These are phyloP conservation scores for Cyphomyrus discorhynchus DNA, from an alignment of 2,113 vertebrate species.

Conservation along the genomic window DNA sequence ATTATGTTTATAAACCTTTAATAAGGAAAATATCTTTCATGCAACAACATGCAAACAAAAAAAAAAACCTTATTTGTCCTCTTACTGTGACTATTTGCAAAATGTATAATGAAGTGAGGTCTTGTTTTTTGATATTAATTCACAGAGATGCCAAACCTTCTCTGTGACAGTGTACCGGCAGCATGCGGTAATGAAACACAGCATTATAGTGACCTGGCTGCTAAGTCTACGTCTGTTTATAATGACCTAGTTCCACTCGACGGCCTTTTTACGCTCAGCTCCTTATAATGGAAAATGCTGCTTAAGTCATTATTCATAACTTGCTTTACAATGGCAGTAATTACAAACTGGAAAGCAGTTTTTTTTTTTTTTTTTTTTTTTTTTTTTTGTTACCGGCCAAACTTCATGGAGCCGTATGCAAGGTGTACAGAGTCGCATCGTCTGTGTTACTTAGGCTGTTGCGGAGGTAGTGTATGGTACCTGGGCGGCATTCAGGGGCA, in stretches of 20 bases:
- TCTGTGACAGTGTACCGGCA: background rate
- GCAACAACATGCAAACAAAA: background rate
- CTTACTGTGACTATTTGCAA: background rate
- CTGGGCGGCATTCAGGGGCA: background rate
- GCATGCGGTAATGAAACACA: background rate
- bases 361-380: background rate
- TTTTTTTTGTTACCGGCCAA: background rate
- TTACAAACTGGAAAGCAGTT: constrained; percentile 17
- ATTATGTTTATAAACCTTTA: background rate
- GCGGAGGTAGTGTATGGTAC: background rate
- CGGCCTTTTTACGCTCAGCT: background rate
- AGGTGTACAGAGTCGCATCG: too few relatives aligned
- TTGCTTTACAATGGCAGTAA: constrained; percentile 5
- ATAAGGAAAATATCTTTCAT: background rate
- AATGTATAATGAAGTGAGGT: background rate
- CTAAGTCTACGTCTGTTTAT: background rate
- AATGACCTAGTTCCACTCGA: background rate
- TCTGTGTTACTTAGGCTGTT: background rate
- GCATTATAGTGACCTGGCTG: background rate
- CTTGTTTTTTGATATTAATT: background rate
- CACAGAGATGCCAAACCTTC: background rate
- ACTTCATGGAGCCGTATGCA: background rate
- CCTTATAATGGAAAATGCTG: background rate
- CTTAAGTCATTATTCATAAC: constrained; percentile 2
- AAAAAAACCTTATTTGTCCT: background rate